Evolutionary conservation across 2,113 vertebrate species (phyloP), one percentile per base, ranked within the genome.

Genomic region (Pao palembangensis): DNA sequence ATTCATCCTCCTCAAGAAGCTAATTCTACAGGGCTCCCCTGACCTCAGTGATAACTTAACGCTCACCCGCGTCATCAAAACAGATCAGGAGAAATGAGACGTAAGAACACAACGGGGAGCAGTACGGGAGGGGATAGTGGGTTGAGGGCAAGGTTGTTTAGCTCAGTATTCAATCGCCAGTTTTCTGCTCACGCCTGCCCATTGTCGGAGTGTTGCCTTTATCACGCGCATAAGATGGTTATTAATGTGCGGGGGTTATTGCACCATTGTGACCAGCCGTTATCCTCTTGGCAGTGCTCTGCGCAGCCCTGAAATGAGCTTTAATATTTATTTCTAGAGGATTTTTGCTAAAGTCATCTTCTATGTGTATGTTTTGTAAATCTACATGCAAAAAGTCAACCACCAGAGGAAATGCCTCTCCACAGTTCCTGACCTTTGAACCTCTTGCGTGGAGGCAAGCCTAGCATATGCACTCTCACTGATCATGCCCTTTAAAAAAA

Each of bases 21-120:
- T 85, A 83, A 83, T 87, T 80, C 71, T 64, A 80, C 71, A 73
- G 55, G n/a, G 11, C 10, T 42, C 52, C 73, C 75, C 68, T 78
- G 73, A 86, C 67, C 79, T 60, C 53, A 20, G 75, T 80, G 64
- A 20, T 14, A 58, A 59, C 49, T 41, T 72, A 7, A 61, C 67
- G 78, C 75, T 81, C 71, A 66, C 69, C 71, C 63, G 61, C 78
- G 83, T 80, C 83, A 70, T 34, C 0, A 49, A 72, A 80, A 86
- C 76, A 66, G 75, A 80, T 82, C 55, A 62, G 23, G 53, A 63
- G 61, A 73, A 78, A 82, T 79, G 69, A 78, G 79, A 82, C 71
- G 69, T 71, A 73, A 60, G 59, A 53, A 58, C 55, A 53, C 67
- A 57, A 28, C 41, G 50, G 72, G 72, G 64, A 56, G 20, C 2